Conservation (phyloP, 2,888 invertebrate genomes). For the Parelbella ahira region DNA sequence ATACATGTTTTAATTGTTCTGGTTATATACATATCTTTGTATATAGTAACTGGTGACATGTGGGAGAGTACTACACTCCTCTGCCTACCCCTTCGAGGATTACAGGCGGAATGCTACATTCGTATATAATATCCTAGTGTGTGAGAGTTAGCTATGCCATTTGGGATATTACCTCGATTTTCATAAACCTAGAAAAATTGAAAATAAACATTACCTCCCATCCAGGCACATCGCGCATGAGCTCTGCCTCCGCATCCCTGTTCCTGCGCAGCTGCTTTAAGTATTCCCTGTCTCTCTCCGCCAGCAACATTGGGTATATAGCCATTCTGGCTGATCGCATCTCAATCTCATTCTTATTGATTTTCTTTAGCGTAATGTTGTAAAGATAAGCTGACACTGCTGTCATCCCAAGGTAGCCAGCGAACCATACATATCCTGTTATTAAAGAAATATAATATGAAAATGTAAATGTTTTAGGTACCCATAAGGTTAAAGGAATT, state of each 20-base stretch:
- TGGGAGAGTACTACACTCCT: too few species aligned
- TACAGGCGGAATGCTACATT: too few species aligned
- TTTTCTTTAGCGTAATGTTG: slow-evolving; percentile 71
- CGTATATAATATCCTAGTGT: too few species aligned
- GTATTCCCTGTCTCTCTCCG: slow-evolving; percentile 92
- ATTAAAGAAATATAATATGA: background rate
- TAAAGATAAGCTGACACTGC: slow-evolving; percentile 80
- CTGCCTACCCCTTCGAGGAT: too few species aligned
- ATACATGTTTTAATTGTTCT: too few species aligned
- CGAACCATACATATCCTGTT: slow-evolving; percentile 84
- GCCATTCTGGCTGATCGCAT: slow-evolving; percentile 88
- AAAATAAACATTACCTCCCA: slow-evolving; percentile 84
- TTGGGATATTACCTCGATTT: too few species aligned
- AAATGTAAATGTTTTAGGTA: too few species aligned
- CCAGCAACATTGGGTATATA: slow-evolving; percentile 86
- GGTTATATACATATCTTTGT: too few species aligned
- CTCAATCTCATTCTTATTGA: slow-evolving; percentile 83
- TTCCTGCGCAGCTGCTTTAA: slow-evolving; percentile 89
- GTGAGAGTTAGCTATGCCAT: too few species aligned
- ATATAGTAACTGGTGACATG: too few species aligned
- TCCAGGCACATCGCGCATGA: slow-evolving; percentile 94
- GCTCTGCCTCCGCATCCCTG: slow-evolving; percentile 89
- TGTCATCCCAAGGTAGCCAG: slow-evolving; percentile 81
- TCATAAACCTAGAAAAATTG: too few species aligned
- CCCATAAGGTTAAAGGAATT: too few species aligned